Evolutionary conservation across 1,140 invertebrate species (phyloP).

Genomic region (Helicoverpa zea): DNA sequence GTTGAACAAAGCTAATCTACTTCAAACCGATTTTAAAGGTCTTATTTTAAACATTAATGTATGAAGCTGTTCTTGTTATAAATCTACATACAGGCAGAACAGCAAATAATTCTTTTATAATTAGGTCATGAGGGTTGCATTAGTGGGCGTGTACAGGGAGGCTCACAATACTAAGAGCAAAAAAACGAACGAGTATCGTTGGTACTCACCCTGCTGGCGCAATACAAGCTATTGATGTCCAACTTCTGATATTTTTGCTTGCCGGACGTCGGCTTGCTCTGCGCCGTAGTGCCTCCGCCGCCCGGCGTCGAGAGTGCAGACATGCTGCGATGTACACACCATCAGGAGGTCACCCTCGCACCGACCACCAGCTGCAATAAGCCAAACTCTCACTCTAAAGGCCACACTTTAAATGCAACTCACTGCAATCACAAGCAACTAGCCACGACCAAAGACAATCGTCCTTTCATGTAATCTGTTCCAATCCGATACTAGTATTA

Average conservation of each 20-base stretch:
- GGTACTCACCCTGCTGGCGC: conserved; percentile 92
- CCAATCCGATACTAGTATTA: conserved; percentile 15
- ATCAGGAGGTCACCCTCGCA: conserved; percentile 86
- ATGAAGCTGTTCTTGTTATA: no score
- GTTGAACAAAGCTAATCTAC: not conserved
- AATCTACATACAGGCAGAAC: not conserved
- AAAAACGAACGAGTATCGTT: conserved; percentile 49
- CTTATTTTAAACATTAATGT: no score
- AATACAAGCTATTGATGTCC: conserved; percentile 99
- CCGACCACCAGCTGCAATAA: conserved; percentile 84
- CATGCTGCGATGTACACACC: conserved; percentile 87
- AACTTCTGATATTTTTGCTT: conserved; percentile 98
- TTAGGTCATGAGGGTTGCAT: not conserved
- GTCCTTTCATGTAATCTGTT: conserved; percentile 60
- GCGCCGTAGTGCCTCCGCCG: conserved; percentile 86
- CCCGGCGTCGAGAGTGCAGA: conserved; percentile 87
- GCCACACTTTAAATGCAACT: conserved; percentile 54
- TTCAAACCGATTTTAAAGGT: not conserved
- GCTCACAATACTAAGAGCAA: conserved; percentile 13
- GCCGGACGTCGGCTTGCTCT: conserved; percentile 86
- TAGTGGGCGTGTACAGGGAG: conserved; percentile 43
- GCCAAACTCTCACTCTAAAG: conserved; percentile 61
- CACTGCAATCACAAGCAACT: conserved; percentile 54
- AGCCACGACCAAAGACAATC: conserved; percentile 60
- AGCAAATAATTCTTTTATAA: not conserved